These are phyloP conservation scores for Platycnemis pennipes DNA, from an alignment of 2,888 invertebrate genomes.

Conservation along the genomic window DNA sequence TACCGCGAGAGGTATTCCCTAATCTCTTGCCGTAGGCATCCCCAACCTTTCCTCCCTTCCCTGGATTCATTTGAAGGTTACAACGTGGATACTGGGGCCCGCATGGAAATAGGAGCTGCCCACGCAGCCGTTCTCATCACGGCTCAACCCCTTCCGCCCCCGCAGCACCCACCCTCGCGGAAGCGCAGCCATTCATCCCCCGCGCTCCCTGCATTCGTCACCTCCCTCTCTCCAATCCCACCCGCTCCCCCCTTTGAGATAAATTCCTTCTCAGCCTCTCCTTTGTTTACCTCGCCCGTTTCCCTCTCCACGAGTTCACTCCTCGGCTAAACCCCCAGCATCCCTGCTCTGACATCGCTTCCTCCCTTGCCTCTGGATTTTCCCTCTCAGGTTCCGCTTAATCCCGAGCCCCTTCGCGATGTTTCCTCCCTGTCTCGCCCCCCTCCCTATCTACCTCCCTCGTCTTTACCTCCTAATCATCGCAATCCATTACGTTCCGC, in stretches of 20 bases:
- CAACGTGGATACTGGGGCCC: background rate
- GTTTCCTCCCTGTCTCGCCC: background rate
- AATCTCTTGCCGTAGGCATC: background rate
- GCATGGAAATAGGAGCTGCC: background rate
- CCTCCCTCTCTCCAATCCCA: background rate
- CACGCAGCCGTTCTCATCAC: background rate
- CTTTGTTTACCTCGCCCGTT: background rate
- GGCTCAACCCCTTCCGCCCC: background rate
- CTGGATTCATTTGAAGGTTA: background rate
- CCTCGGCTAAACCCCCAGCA: background rate
- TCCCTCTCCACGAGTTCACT: background rate
- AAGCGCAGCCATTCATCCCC: background rate
- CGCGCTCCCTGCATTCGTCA: background rate
- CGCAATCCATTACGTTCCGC: background rate
- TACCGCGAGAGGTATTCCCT: background rate
- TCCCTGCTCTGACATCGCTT: background rate
- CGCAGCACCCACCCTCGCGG: background rate
- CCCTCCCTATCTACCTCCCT: background rate
- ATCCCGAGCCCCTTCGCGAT: background rate
- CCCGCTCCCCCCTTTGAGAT: background rate
- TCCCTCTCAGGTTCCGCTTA: background rate
- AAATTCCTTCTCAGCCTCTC: background rate
- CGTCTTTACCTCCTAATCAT: background rate
- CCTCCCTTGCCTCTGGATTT: background rate
- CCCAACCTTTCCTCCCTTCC: background rate